Evolutionary conservation across 2,797 vertebrate species (phyloP).

Genomic region (Spea hammondii): DNA sequence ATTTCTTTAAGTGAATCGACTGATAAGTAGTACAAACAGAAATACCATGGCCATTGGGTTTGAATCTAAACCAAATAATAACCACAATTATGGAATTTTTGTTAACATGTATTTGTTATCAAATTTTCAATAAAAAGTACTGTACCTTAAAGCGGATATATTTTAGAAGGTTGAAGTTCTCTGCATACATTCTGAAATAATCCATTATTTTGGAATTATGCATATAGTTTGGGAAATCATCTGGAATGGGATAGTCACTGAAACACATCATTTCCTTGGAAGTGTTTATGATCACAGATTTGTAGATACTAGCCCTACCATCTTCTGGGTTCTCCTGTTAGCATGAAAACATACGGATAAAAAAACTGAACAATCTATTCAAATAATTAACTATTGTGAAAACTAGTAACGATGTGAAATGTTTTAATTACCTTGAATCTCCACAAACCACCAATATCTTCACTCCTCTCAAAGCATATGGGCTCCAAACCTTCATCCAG

Average conservation of each 20-base stretch:
- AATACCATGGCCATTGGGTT: background rate
- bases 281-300: slow-evolving; percentile 81
- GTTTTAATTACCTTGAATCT: slow-evolving; percentile 75
- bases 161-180: slow-evolving; percentile 74
- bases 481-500: slow-evolving; percentile 82
- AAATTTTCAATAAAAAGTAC: background rate
- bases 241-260: slow-evolving; percentile 86
- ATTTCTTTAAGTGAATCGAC: too few relatives aligned
- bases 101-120: too few relatives aligned
- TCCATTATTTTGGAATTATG: slow-evolving; percentile 76
- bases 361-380: background rate
- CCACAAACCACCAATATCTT: slow-evolving; percentile 87
- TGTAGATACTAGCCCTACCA: slow-evolving; percentile 76
- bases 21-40: background rate
- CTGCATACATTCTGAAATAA: slow-evolving; percentile 80
- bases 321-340: slow-evolving; percentile 72
- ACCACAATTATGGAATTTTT: too few relatives aligned
- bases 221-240: slow-evolving; percentile 85
- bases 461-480: slow-evolving; percentile 80
- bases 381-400: background rate
- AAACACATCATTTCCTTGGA: slow-evolving; percentile 96
- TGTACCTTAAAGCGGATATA: slow-evolving; percentile 76
- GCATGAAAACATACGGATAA: background rate
- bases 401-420: background rate
- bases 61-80: too few relatives aligned